phyloP scores from a whole-genome alignment of 2,888 invertebrate genomes.

The Agelastica alni region DNA sequence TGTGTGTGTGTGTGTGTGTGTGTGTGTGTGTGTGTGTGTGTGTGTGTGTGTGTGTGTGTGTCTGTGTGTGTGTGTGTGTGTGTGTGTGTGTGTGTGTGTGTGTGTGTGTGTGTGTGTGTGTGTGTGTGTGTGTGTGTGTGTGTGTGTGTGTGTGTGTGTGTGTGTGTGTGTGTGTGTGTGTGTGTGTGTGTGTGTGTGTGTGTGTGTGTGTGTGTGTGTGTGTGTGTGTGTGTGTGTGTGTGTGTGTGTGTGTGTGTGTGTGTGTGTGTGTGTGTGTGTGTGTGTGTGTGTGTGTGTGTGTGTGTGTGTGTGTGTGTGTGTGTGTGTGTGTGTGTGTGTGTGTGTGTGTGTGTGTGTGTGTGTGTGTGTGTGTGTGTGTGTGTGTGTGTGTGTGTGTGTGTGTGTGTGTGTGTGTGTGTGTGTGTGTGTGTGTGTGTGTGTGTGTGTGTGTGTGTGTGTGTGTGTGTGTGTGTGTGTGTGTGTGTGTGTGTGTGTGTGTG shows the following conservation, averaged over 20 bases:
- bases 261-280: not conserved
- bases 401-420: not conserved
- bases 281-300: not conserved
- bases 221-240: not conserved
- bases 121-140: not conserved
- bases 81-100: not conserved
- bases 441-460: not conserved
- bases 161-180: not conserved
- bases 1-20: not conserved
- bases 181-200: not conserved
- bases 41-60: not conserved
- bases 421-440: not conserved
- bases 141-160: not conserved
- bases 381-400: not conserved
- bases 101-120: not conserved
- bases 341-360: not conserved
- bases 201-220: not conserved
- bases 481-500: not conserved
- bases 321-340: not conserved
- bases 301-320: not conserved
- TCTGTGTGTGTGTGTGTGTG: not conserved
- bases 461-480: not conserved
- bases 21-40: not conserved
- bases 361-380: not conserved
- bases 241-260: not conserved